Conservation (phyloP, 1,140 invertebrate genomes). For the Archegozetes longisetosus region DNA sequence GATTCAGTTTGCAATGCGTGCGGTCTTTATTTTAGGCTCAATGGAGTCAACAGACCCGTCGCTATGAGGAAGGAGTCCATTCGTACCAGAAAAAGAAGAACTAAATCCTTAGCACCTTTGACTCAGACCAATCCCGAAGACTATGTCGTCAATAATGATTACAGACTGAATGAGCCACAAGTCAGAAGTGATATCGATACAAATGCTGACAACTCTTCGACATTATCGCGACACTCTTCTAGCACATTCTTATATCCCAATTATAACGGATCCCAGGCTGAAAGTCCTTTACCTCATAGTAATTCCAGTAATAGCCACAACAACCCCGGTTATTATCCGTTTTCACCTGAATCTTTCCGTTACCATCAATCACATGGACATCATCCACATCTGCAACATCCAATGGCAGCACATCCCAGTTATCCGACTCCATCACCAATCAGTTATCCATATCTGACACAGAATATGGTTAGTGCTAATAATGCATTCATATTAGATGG, state of each 20-base stretch:
- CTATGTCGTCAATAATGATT: neutral
- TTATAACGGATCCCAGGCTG: neutral
- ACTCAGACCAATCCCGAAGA: neutral
- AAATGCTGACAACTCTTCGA: neutral
- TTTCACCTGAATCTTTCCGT: neutral
- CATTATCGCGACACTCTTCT: neutral
- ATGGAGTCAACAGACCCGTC: constrained; percentile 28
- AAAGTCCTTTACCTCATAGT: neutral
- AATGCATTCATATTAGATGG: too few relatives aligned
- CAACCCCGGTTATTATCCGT: neutral
- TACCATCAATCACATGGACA: neutral
- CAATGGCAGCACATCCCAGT: neutral
- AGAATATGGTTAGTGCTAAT: too few relatives aligned
- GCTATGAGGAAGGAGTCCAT: constrained; percentile 8
- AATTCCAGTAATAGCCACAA: neutral
- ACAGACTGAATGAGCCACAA: neutral
- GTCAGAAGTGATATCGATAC: neutral
- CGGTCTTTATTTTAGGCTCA: constrained; percentile 9
- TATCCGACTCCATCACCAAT: too few relatives aligned
- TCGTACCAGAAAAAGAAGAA: constrained; percentile 6
- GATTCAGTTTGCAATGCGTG: constrained; percentile 13
- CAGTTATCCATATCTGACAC: too few relatives aligned
- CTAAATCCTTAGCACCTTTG: neutral
- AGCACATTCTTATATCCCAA: neutral
- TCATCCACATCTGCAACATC: neutral